Evolutionary conservation across 1,140 invertebrate species (phyloP).

Genomic region (Cydia strobilella): DNA sequence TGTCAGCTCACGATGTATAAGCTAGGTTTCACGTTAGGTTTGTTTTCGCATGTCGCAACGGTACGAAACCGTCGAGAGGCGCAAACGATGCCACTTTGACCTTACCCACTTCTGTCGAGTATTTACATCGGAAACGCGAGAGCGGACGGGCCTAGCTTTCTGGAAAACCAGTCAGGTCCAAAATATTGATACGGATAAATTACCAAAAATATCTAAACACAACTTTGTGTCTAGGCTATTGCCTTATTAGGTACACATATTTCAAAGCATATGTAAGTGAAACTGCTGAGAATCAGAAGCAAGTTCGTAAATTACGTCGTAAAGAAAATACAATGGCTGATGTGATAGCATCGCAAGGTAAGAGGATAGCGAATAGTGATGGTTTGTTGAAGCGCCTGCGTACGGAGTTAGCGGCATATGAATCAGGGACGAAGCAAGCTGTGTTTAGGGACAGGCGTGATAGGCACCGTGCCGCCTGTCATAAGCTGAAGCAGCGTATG

Average conservation of each 20-base stretch:
- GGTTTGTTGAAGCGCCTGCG: slow-evolving; percentile 60
- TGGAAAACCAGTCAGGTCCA: not conserved
- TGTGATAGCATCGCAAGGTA: slow-evolving; percentile 70
- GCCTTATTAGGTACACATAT: too few relatives aligned
- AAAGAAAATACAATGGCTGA: slow-evolving; percentile 76
- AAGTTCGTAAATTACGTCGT: slow-evolving; percentile 62
- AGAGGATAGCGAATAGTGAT: slow-evolving; percentile 70
- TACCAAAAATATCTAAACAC: too few relatives aligned
- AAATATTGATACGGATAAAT: too few relatives aligned
- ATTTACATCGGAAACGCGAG: not conserved
- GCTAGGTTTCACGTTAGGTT: too few relatives aligned
- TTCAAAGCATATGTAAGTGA: slow-evolving; percentile 60
- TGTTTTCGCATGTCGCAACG: too few relatives aligned
- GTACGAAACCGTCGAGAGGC: too few relatives aligned
- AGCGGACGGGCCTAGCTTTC: not conserved
- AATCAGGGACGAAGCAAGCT: slow-evolving; percentile 72
- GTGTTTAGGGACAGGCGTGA: slow-evolving; percentile 68
- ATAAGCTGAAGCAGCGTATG: slow-evolving; percentile 59
- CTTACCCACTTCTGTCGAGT: too few relatives aligned
- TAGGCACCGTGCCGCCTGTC: slow-evolving; percentile 62
- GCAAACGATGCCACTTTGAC: too few relatives aligned
- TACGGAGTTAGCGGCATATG: slow-evolving; percentile 63
- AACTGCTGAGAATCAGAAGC: slow-evolving; percentile 71
- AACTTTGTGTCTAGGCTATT: too few relatives aligned
- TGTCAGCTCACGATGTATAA: too few relatives aligned